Evolutionary conservation across 2,113 vertebrate genomes (phyloP).

Genomic region (Petaurus breviceps): DNA sequence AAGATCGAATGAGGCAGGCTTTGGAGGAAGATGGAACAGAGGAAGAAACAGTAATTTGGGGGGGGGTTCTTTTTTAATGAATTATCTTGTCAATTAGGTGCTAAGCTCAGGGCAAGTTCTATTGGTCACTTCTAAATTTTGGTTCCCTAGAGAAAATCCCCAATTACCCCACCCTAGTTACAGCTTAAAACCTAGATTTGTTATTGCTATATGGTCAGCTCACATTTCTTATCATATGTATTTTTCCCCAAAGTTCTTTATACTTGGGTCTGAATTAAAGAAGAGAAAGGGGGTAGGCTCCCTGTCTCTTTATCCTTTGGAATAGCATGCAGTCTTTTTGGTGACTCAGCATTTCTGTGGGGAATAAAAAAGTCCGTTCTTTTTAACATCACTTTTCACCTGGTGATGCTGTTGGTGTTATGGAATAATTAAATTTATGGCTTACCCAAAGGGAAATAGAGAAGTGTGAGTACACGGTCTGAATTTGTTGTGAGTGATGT

Average conservation of each 20-base stretch:
- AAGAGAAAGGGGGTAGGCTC: too few species aligned
- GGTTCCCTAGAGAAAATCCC: neutral
- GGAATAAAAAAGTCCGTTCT: accelerated
- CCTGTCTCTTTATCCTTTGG: too few species aligned
- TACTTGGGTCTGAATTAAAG: too few species aligned
- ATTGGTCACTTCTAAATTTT: neutral
- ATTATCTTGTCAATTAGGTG: neutral
- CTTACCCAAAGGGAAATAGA: neutral
- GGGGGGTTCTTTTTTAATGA: neutral
- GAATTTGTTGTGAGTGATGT: neutral
- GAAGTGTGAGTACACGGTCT: too few species aligned
- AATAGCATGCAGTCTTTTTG: too few species aligned
- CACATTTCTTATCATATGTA: too few species aligned
- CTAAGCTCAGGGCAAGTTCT: neutral
- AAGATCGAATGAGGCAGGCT: too few species aligned
- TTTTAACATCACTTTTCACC: neutral
- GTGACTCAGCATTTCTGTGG: neutral
- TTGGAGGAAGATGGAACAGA: neutral
- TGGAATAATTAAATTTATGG: neutral
- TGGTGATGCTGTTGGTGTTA: neutral
- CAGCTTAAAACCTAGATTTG: neutral
- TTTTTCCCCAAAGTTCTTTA: too few species aligned
- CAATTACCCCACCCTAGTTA: neutral
- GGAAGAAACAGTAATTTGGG: neutral
- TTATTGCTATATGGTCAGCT: too few species aligned